These are phyloP conservation scores for Drosophila glabriapex DNA, from an alignment of 2,888 invertebrate species.

Conservation along the genomic window DNA sequence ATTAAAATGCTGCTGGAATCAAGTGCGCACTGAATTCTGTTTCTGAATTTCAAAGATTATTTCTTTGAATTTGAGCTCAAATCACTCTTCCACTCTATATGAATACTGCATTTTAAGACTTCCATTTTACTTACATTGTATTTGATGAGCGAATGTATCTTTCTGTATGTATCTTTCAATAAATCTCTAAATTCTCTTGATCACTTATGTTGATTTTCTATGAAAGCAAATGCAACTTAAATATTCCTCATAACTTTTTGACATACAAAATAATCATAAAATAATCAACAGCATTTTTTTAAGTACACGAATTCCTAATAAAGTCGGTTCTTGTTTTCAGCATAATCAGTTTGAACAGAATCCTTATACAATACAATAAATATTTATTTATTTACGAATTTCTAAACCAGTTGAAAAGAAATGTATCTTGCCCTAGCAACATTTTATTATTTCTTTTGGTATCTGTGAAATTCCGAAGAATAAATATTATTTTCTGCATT, in stretches of 20 bases:
- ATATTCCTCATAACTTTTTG: background rate
- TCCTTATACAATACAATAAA: background rate
- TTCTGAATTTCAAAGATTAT: conserved; percentile 7
- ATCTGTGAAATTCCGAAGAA: background rate
- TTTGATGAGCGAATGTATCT: background rate
- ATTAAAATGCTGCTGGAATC: conserved; percentile 33
- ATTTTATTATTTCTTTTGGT: background rate
- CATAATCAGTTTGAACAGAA: background rate
- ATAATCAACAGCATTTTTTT: background rate
- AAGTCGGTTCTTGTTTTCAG: background rate
- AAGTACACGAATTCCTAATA: background rate
- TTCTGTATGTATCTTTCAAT: background rate
- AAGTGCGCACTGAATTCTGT: background rate
- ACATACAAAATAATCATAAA: background rate
- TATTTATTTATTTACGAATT: background rate
- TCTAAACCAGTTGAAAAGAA: background rate
- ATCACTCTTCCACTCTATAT: background rate
- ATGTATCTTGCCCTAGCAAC: background rate
- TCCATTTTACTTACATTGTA: background rate
- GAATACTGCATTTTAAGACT: background rate
- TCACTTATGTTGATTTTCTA: background rate
- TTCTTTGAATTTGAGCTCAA: background rate
- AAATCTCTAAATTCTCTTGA: background rate
- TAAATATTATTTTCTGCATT: background rate
- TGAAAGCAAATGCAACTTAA: background rate